Percentiles rank a stretch among this genome's conserved stretches.
phyloP scores from a whole-genome alignment of 2,888 invertebrate genomes.

The Argyra leucocephala region DNA sequence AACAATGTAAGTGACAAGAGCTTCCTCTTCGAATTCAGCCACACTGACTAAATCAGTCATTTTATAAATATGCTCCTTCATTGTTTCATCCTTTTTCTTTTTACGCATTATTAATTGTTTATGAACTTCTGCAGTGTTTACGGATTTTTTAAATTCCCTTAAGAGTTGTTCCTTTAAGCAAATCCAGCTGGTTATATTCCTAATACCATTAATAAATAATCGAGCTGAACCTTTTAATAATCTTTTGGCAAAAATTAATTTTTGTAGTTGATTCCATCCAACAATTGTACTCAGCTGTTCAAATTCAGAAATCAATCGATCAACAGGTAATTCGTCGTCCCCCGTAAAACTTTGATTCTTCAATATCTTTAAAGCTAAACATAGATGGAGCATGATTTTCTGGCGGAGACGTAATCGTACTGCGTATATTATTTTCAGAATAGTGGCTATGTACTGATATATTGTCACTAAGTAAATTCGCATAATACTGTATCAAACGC shows the following conservation, averaged over 20 bases:
- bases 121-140: conserved; percentile 2
- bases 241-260: conserved; percentile 8
- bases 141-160: not conserved
- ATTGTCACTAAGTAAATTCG: too few species aligned
- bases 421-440: too few species aligned
- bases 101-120: not conserved
- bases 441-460: too few species aligned
- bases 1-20: too few species aligned
- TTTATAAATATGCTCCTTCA: conserved; percentile 6
- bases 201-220: not conserved
- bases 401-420: not conserved
- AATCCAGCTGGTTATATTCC: not conserved
- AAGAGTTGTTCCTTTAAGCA: not conserved
- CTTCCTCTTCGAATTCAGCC: not conserved
- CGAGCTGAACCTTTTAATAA: not conserved
- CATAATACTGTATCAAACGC: too few species aligned
- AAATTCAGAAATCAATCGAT: not conserved
- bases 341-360: not conserved
- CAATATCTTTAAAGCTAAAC: not conserved
- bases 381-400: not conserved
- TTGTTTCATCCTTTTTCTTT: not conserved
- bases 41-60: not conserved
- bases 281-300: not conserved
- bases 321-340: not conserved
- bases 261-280: not conserved